Percentiles rank a stretch among this genome's conserved stretches.
Evolutionary conservation across 2,113 vertebrate species (phyloP).

Genomic region (Notothenia rossii): DNA sequence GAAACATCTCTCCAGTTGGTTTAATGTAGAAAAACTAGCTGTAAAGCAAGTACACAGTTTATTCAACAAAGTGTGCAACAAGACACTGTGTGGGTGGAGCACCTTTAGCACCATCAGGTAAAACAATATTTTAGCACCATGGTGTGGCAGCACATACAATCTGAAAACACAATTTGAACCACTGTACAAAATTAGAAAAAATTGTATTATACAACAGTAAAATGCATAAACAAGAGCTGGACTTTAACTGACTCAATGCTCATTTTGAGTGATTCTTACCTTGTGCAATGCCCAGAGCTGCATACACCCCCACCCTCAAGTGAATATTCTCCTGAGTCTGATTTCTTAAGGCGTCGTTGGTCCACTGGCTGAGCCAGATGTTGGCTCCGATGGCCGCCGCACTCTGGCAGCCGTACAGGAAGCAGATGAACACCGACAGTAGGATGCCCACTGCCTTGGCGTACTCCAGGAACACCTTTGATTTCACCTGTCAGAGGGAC

Average conservation of each 20-base stretch:
- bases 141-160: slow-evolving; percentile 9
- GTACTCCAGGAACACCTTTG: slow-evolving; percentile 91
- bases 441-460: slow-evolving; percentile 87
- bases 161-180: not conserved
- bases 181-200: not conserved
- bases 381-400: slow-evolving; percentile 91
- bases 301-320: slow-evolving; percentile 91
- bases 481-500: slow-evolving; percentile 87
- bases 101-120: not conserved
- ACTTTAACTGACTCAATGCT: not conserved
- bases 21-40: slow-evolving; percentile 12
- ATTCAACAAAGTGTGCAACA: not conserved
- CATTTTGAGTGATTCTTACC: slow-evolving; percentile 80
- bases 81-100: slow-evolving; percentile 14
- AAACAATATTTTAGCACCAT: not conserved
- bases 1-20: slow-evolving; percentile 2
- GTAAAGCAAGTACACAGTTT: slow-evolving; percentile 9
- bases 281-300: slow-evolving; percentile 91
- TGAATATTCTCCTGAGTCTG: slow-evolving; percentile 78
- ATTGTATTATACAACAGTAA: not conserved
- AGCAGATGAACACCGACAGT: slow-evolving; percentile 85
- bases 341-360: slow-evolving; percentile 83
- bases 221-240: not conserved
- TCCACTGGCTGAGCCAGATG: slow-evolving; percentile 96
- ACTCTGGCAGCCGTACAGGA: slow-evolving; percentile 91